These are phyloP conservation scores for Willowsia nigromaculata DNA, from an alignment of 2,888 invertebrate species.

Conservation along the genomic window DNA sequence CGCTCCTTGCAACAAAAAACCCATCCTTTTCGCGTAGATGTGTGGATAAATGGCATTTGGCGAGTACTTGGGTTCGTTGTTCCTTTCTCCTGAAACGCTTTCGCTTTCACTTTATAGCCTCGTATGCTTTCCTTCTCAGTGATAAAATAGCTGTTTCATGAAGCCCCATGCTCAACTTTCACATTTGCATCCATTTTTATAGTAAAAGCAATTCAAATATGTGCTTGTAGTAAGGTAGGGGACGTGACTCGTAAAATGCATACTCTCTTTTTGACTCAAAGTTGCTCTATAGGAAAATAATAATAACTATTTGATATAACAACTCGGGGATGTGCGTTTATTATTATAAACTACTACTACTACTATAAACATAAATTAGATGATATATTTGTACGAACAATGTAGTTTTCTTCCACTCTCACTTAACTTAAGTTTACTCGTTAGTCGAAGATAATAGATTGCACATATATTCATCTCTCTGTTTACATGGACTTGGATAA, in stretches of 20 bases:
- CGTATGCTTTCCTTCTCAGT: neutral
- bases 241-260: neutral
- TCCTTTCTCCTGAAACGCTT: neutral
- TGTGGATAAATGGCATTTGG: neutral
- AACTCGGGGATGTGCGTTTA: neutral
- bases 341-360: neutral
- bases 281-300: constrained; percentile 17
- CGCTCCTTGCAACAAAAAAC: neutral
- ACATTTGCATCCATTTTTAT: constrained; percentile 47
- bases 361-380: neutral
- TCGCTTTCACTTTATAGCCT: constrained; percentile 1
- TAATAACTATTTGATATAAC: neutral
- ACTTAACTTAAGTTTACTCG: neutral
- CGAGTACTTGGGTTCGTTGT: neutral
- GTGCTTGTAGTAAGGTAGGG: neutral
- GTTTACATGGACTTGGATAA: constrained; percentile 11
- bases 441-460: neutral
- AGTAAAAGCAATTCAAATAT: neutral
- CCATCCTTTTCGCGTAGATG: neutral
- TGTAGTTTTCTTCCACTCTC: neutral
- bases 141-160: constrained; percentile 52
- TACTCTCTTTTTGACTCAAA: constrained; percentile 47
- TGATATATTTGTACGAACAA: neutral
- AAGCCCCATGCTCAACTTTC: constrained; percentile 68
- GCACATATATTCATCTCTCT: constrained; percentile 5